Evolutionary conservation across 2,113 vertebrate species (phyloP).

Genomic region (Sorex fumeus): DNA sequence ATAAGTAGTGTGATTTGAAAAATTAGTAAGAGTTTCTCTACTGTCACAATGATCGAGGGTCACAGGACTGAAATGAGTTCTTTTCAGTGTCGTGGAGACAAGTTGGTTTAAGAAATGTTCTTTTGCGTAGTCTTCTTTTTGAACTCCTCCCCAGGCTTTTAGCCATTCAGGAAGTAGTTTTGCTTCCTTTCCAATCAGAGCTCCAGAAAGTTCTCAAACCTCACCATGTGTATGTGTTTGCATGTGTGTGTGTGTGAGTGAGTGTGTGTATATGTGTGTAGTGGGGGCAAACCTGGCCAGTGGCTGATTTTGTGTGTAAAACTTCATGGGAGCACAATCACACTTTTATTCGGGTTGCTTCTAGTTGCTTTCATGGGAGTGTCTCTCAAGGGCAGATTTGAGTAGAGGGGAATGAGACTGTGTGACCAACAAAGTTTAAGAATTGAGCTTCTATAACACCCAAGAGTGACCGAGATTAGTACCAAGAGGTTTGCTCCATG

Average conservation of each 20-base stretch:
- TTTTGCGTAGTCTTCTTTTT: conserved; percentile 44
- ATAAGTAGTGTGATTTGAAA: conserved; percentile 71
- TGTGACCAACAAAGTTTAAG: not conserved
- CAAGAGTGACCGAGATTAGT: too few relatives aligned
- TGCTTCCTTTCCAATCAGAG: conserved; percentile 4
- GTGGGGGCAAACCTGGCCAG: not conserved
- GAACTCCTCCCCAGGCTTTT: conserved; percentile 56
- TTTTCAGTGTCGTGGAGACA: conserved; percentile 35
- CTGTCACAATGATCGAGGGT: conserved; percentile 38
- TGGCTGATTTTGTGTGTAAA: conserved; percentile 66
- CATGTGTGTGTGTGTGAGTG: too few relatives aligned
- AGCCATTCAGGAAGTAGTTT: not conserved
- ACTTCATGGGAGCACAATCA: conserved; percentile 62
- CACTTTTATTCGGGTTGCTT: not conserved
- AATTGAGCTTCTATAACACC: too few relatives aligned
- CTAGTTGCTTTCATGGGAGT: conserved; percentile 23
- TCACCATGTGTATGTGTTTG: not conserved
- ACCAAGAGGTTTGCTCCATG: too few relatives aligned
- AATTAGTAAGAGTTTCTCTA: conserved; percentile 68
- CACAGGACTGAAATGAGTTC: conserved; percentile 59
- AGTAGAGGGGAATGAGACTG: not conserved
- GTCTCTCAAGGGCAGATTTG: not conserved
- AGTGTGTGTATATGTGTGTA: too few relatives aligned
- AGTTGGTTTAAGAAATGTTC: conserved; percentile 47
- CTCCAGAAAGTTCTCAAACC: not conserved